A percentile compares a stretch with the other conserved stretches of the same genome.
These are phyloP conservation scores for Ptiloglossa arizonensis DNA, from an alignment of 1,140 invertebrate species.

Conservation along the genomic window DNA sequence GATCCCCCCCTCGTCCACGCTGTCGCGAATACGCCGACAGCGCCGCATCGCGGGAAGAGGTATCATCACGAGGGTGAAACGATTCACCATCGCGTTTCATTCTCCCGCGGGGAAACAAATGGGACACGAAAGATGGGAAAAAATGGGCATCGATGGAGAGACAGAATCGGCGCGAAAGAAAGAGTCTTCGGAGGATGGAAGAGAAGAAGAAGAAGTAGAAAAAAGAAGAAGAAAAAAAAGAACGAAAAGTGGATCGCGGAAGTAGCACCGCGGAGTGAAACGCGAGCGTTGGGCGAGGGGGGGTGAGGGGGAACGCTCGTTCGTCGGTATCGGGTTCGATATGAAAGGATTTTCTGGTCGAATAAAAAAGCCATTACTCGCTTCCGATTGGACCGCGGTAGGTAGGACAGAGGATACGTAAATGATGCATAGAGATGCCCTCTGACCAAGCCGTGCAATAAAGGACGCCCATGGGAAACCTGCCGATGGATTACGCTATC, in stretches of 20 bases:
- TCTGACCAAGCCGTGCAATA: slow-evolving; percentile 24
- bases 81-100: slow-evolving; percentile 47
- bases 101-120: slow-evolving; percentile 58
- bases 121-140: slow-evolving; percentile 53
- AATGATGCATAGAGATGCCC: slow-evolving; percentile 49
- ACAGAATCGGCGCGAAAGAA: background rate
- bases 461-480: slow-evolving; percentile 38
- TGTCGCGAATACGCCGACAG: too few species aligned
- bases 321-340: slow-evolving; percentile 67
- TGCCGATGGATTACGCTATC: slow-evolving; percentile 37
- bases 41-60: slow-evolving; percentile 23
- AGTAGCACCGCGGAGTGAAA: background rate
- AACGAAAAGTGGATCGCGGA: slow-evolving; percentile 8
- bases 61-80: slow-evolving; percentile 61
- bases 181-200: background rate
- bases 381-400: slow-evolving; percentile 56
- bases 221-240: slow-evolving; percentile 41
- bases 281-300: too few species aligned
- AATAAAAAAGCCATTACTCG: slow-evolving; percentile 74
- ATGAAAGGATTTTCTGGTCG: slow-evolving; percentile 71
- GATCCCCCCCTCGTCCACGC: too few species aligned
- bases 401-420: slow-evolving; percentile 7
- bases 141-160: slow-evolving; percentile 18
- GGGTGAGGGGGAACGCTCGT: slow-evolving; percentile 63
- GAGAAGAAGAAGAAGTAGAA: slow-evolving; percentile 1